Evolutionary conservation across 2,113 vertebrate genomes (phyloP), one percentile per base, ranked within the genome.

Genomic region (Hypocryptadius cinnamomeus): DNA sequence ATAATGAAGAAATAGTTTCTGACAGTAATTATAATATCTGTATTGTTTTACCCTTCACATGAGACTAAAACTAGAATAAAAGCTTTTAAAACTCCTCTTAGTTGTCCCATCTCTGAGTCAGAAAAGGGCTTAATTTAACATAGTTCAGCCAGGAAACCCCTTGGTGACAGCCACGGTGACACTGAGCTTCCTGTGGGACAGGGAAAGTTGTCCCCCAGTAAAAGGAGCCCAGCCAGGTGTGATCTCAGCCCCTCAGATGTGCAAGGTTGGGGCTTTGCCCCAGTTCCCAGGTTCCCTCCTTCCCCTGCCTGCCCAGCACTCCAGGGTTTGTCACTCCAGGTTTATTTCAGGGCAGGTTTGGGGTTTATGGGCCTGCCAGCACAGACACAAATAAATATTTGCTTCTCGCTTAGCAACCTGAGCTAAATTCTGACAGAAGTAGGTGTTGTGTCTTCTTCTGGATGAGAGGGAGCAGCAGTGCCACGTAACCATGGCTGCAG

Each of bases 381-480:
- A 33, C 80, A 51, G 51, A 86, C 33, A 57, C 44, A 90, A 91
- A 89, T 35, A 85, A 90, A 73, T 40, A 37, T 1, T 20, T 83
- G 54, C 28, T 39, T 86, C 87, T 92, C 87, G n/a, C 89, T 90
- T 91, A 90, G 89, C 93, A 95, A 86, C 84, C 93, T 71, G 84
- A 92, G 87, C 64, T 92, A 57, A 95, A 83, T 93, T 90, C 93
- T 89, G 80, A 42, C 80, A 59, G 35, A 50, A 84, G 91, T 70
- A 84, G 84, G 91, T 73, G 89, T 89, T 90, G 25, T 92, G 91
- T 68, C 31, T 7, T 53, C 76, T 92, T 39, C 60, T 57, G 50
- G 68, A 13, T 6, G 35, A 23, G 11, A 79, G 61, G 37, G 14
- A 39, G 24, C 20, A 33, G 72, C 30, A 8, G 45, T 53, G 71